Conservation (phyloP, 2,888 invertebrate genomes). For the Brachypalpus laphriformis region DNA sequence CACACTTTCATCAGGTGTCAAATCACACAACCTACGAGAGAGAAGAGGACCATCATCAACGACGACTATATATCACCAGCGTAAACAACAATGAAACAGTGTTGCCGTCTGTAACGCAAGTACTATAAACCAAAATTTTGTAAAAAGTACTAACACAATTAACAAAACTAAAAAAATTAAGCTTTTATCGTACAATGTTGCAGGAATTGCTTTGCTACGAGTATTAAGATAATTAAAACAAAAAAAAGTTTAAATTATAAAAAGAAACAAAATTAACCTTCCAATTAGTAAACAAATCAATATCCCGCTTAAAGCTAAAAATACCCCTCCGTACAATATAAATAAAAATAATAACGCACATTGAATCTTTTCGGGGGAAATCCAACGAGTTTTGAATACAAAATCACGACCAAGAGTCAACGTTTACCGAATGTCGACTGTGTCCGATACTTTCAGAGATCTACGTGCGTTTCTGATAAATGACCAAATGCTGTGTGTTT, state of each 20-base stretch:
- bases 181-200: too few relatives aligned
- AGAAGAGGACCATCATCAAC: too few relatives aligned
- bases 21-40: too few relatives aligned
- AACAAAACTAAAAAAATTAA: too few relatives aligned
- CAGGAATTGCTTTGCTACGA: too few relatives aligned
- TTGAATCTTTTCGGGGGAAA: constrained; percentile 11
- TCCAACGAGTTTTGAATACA: constrained; percentile 42
- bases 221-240: too few relatives aligned
- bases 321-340: constrained; percentile 20
- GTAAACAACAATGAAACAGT: too few relatives aligned
- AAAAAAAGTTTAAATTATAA: not conserved
- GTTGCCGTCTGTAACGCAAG: too few relatives aligned
- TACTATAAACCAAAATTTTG: too few relatives aligned
- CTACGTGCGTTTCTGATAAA: constrained; percentile 54
- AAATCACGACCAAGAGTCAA: constrained; percentile 18
- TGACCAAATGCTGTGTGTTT: constrained; percentile 31
- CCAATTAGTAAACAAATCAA: constrained; percentile 51
- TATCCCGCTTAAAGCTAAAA: constrained; percentile 42
- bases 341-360: constrained; percentile 26
- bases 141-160: too few relatives aligned
- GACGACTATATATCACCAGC: too few relatives aligned
- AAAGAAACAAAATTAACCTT: not conserved
- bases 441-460: constrained; percentile 2
- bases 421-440: not conserved
- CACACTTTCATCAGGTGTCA: too few relatives aligned